Base-by-base conservation (phyloP, 2,888 invertebrate species). In the Synanthedon tipuliformis region DNA sequence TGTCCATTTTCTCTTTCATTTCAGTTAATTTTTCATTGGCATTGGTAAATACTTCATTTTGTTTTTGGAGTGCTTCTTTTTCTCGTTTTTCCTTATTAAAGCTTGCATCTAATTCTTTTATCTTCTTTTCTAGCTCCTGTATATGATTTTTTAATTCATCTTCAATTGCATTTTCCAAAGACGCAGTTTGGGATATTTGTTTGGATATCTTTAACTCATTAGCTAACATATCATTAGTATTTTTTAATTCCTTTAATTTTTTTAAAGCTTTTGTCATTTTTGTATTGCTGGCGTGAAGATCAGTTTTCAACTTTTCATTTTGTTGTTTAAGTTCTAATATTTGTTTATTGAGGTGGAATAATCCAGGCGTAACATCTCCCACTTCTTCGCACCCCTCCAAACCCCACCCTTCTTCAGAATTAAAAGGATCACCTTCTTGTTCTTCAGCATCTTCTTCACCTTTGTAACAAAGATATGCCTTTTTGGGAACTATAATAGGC, bases 161-260 rank as follows among this genome's bases (percentile, higher is more conserved):
- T 71, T 94, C 93, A 55, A 95, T 93, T 7, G 95, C 92, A 54
- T 90, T 89, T 65, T 95, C 93, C 50, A 95, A 83, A 66, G 93
- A 91, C 50, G 90, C 89, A 50, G 90, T 86, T 53, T 87, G 81
- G 13, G 87, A 83, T 50, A 88, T 64, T 52, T 89, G 86, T 62
- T 88, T 88, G 41, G 85, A 82, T 23, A 85, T 73, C 61, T 87
- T 89, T 55, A 90, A 64, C 70, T 91, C 89, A 54, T 87, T 88
- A 11, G 79, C 76, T 41, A 92, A 71, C 60, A 88, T 83, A 41
- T 93, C 92, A 66, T 92, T 90, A 56, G 89, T 90, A 2, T 80
- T 78, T 75, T 96, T 96, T 53, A 95, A 90, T 69, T 95, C 93
- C 74, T 95, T 96, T 49, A 96, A 79, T 75, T 95, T 96, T 65